phyloP scores from a whole-genome alignment of 2,888 invertebrate species.

The Phaedon cochleariae region DNA sequence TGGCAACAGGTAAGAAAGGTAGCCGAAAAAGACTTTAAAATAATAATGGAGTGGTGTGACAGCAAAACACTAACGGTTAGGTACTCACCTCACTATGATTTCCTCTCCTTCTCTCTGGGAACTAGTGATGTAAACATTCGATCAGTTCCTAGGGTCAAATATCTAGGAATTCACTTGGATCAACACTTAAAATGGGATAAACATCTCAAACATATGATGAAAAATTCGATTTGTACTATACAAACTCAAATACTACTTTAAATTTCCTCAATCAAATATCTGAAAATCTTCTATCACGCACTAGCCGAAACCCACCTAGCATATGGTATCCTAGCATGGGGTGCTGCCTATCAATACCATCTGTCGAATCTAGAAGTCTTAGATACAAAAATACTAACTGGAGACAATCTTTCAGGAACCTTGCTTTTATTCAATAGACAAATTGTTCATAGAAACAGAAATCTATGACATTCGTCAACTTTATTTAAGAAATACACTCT shows the following conservation, averaged over 20 bases:
- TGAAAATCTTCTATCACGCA: slow-evolving; percentile 1
- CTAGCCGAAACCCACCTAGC: neutral
- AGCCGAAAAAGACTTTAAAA: slow-evolving; percentile 26
- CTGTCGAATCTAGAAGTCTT: neutral
- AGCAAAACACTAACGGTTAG: neutral
- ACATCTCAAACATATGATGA: neutral
- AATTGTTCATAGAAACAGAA: too few relatives aligned
- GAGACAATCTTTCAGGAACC: neutral
- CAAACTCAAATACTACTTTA: slow-evolving; percentile 1
- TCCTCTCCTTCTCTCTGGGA: neutral
- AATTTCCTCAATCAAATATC: neutral
- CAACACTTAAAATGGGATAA: neutral
- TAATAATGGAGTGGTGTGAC: neutral
- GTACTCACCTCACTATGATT: neutral
- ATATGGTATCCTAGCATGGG: slow-evolving; percentile 6
- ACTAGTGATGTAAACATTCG: neutral
- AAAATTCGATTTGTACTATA: slow-evolving; percentile 1
- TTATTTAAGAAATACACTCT: too few relatives aligned
- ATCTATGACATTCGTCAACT: too few relatives aligned
- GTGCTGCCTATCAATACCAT: slow-evolving; percentile 1
- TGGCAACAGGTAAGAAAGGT: too few relatives aligned
- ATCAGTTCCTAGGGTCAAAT: neutral
- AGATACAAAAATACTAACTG: neutral
- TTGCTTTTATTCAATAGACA: too few relatives aligned
- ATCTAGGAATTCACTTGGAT: slow-evolving; percentile 1